These are phyloP conservation scores for Diphyllodes magnificus DNA, from an alignment of 2,113 vertebrate species.

Conservation along the genomic window DNA sequence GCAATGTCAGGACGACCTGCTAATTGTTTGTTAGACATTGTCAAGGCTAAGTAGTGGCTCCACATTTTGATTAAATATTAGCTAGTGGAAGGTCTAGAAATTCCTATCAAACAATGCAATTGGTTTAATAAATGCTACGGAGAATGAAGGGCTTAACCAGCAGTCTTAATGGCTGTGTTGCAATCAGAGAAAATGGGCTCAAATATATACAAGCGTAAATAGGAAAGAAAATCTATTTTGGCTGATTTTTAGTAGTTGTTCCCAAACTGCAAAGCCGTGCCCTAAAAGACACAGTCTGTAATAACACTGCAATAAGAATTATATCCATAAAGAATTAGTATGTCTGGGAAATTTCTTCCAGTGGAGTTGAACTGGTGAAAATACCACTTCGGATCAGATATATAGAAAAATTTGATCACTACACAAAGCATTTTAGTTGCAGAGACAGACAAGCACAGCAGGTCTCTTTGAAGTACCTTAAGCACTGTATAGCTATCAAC, in stretches of 20 bases:
- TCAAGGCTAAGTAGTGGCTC: background rate
- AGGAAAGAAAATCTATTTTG: background rate
- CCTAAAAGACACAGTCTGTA: background rate
- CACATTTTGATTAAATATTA: slow-evolving; percentile 13
- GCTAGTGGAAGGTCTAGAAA: background rate
- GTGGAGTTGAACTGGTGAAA: background rate
- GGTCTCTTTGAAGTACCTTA: background rate
- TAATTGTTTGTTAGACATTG: background rate
- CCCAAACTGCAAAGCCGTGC: fast-evolving
- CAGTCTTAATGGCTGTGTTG: background rate
- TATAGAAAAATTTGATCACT: background rate
- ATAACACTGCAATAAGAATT: background rate
- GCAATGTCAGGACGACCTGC: background rate
- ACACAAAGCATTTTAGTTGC: background rate
- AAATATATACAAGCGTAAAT: background rate
- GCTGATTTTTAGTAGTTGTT: background rate
- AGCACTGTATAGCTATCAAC: background rate
- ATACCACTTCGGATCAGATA: background rate
- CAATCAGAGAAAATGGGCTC: background rate
- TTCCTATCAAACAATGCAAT: background rate
- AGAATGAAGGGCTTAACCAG: background rate
- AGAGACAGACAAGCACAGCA: background rate
- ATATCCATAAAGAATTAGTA: background rate
- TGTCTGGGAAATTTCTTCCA: background rate
- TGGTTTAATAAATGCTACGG: background rate